phyloP scores from a whole-genome alignment of 2,888 invertebrate genomes.

The Apoda limacodes region DNA sequence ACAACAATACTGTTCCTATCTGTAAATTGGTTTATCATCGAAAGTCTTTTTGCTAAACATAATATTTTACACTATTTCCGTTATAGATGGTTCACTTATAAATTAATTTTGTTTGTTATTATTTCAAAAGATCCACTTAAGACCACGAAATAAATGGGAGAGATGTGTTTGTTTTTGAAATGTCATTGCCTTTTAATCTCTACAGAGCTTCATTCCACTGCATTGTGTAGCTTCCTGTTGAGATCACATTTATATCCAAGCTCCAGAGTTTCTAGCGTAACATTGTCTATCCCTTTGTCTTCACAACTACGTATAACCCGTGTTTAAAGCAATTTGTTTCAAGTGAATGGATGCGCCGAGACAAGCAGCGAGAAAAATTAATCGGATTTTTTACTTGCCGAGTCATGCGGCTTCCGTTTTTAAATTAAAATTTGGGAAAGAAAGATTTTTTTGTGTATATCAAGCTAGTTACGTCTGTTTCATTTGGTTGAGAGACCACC shows the following conservation, averaged over 20 bases:
- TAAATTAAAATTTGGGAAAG: constrained; percentile 51
- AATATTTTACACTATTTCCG: constrained; percentile 1
- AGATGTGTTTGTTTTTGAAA: constrained; percentile 33
- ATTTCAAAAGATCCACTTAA: no score
- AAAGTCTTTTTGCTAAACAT: constrained; percentile 4
- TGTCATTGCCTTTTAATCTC: constrained; percentile 42
- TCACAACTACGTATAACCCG: constrained; percentile 30
- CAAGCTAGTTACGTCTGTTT: constrained; percentile 24
- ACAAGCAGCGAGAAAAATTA: constrained; percentile 50
- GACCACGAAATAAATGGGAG: no score
- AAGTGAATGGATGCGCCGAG: constrained; percentile 31
- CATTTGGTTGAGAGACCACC: constrained; percentile 14
- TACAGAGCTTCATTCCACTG: constrained; percentile 39
- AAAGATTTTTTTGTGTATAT: constrained; percentile 31
- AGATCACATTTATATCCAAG: constrained; percentile 50
- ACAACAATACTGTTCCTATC: no score
- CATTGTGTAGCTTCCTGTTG: constrained; percentile 42
- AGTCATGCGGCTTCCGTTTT: constrained; percentile 64
- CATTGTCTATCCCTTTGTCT: constrained; percentile 38
- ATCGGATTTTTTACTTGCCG: constrained; percentile 54
- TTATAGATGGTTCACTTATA: constrained; percentile 2
- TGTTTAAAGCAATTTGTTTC: constrained; percentile 46
- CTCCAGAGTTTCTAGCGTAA: constrained; percentile 26
- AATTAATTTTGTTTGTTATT: no score
- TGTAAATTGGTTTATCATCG: no score